These are phyloP conservation scores for Busseola fusca DNA, from an alignment of 2,888 invertebrate species.

Conservation along the genomic window DNA sequence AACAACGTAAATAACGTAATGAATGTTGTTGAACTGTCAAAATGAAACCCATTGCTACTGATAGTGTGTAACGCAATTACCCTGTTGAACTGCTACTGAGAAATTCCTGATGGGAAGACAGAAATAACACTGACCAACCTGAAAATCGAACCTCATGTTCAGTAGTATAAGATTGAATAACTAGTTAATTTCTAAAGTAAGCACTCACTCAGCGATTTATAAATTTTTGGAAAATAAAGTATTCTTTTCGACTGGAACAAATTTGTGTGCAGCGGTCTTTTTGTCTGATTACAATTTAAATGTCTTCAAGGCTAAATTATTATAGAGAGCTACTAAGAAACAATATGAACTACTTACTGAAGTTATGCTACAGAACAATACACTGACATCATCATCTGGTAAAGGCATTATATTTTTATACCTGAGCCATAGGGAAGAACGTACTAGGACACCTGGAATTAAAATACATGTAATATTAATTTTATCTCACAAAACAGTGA, in stretches of 20 bases:
- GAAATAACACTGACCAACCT: no score
- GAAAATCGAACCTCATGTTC: neutral
- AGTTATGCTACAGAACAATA: constrained; percentile 92
- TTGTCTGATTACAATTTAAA: no score
- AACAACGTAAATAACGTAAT: no score
- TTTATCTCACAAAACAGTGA: neutral
- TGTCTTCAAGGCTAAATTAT: no score
- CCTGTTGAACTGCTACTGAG: neutral
- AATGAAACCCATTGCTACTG: no score
- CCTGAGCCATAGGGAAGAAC: constrained; percentile 92
- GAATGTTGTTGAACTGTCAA: no score
- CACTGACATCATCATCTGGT: constrained; percentile 90
- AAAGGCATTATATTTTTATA: constrained; percentile 91
- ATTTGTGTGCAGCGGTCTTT: no score
- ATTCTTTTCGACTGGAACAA: no score
- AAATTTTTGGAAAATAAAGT: no score
- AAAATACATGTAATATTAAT: neutral
- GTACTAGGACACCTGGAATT: constrained; percentile 91
- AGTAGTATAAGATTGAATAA: neutral
- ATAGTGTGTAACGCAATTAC: no score
- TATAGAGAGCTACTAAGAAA: neutral
- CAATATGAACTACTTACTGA: constrained; percentile 90
- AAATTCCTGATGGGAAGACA: neutral
- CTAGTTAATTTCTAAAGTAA: no score
- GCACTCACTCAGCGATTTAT: no score